phyloP scores from a whole-genome alignment of 2,888 invertebrate genomes.

The Epinotia brunnichana region DNA sequence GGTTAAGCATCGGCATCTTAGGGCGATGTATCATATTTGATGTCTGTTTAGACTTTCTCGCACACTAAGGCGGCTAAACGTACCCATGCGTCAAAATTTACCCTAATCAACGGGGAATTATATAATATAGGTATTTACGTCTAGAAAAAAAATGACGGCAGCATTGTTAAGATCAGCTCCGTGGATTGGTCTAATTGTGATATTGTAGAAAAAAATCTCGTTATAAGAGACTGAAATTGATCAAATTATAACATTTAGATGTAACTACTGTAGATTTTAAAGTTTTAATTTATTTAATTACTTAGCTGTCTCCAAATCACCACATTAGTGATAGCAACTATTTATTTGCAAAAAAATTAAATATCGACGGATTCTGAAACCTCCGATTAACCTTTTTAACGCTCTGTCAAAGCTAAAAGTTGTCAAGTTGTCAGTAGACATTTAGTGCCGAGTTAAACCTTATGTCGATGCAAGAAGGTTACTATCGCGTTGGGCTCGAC shows the following conservation, averaged over 20 bases:
- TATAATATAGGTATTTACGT: neutral
- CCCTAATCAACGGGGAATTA: slow-evolving; percentile 5
- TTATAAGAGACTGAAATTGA: slow-evolving; percentile 21
- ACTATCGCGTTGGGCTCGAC: no score
- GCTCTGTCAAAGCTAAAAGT: no score
- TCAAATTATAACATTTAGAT: slow-evolving; percentile 17
- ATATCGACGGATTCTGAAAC: no score
- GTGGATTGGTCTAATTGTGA: slow-evolving; percentile 24
- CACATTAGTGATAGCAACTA: neutral
- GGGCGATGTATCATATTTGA: no score
- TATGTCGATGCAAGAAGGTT: no score
- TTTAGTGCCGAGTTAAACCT: no score
- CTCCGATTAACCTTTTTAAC: no score
- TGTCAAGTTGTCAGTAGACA: no score
- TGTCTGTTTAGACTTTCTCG: neutral
- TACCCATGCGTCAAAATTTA: neutral
- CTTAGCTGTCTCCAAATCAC: neutral
- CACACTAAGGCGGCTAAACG: neutral
- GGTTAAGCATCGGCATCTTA: no score
- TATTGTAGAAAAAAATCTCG: slow-evolving; percentile 29
- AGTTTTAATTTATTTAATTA: slow-evolving; percentile 13
- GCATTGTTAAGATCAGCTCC: neutral
- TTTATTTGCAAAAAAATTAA: no score
- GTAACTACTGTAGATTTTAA: neutral
- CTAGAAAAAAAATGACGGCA: neutral